Percentiles rank a stretch among this genome's conserved stretches.
These are phyloP conservation scores for Philotrypesis tridentata DNA, from an alignment of 1,140 invertebrate species.

Conservation along the genomic window DNA sequence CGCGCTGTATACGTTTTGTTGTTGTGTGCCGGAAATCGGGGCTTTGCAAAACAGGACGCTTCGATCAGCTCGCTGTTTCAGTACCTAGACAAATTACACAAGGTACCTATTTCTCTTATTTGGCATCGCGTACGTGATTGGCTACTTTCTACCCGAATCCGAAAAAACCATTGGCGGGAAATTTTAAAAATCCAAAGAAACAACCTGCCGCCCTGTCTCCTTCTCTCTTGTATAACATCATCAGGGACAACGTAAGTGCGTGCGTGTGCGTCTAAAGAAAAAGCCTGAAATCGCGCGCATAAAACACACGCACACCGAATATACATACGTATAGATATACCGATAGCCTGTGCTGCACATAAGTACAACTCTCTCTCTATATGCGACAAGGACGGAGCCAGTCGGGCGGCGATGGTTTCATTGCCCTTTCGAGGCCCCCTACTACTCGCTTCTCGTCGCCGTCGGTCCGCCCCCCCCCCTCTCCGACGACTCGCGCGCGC, in stretches of 20 bases:
- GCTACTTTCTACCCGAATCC: neutral
- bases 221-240: too few species aligned
- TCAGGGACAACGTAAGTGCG: neutral
- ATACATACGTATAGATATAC: neutral
- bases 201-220: too few species aligned
- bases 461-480: neutral
- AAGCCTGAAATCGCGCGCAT: neutral
- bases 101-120: neutral
- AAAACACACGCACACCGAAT: neutral
- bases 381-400: conserved; percentile 4
- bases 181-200: neutral
- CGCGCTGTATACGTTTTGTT: neutral
- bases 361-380: neutral
- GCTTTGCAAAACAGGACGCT: neutral
- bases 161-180: neutral
- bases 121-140: neutral
- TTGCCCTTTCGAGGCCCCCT: conserved; percentile 43
- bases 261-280: neutral
- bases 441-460: neutral
- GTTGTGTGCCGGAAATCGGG: neutral
- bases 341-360: neutral
- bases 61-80: neutral
- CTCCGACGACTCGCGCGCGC: neutral
- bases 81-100: too few species aligned
- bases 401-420: conserved; percentile 41